Base-by-base conservation (phyloP, 2,113 vertebrate species). In the Nothocercus julius region DNA sequence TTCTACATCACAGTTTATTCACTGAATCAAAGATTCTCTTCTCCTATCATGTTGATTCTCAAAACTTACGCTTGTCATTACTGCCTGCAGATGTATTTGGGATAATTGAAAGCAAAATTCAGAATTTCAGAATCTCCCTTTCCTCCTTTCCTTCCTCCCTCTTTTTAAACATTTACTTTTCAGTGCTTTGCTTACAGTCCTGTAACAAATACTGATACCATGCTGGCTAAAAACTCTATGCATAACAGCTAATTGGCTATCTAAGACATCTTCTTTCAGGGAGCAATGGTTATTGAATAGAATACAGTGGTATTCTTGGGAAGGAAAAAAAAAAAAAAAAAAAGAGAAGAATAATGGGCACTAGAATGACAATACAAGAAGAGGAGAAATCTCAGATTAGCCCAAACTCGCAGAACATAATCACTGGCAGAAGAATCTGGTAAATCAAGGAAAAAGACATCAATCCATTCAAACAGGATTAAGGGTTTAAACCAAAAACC, bases 231-330 rank as follows among this genome's bases (percentile, higher is more conserved):
- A 95, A 96, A 82, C 87, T 95, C 90, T 86, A 94, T 94, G 81
- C 96, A 97, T 72, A 95, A 75, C 82, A 97, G 85, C 54, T 97
- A 97, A 97, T 97, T 96, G 96, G 94, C 96, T 96, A 85, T 90
- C 76, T 82, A 93, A 96, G 90, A 82, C 79, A 92, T 90, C 64
- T 95, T 95, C 87, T 95, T 97, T 96, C 94, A 95, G 42, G 82
- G 68, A 90, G 83, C 70, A 82, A 51, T 95, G 82, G 84, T 93
- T 92, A 92, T 91, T 85, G 96, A 95, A 89, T 91, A 96, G 84
- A 96, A 96, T 96, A 86, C 85, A 90, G 66, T 76, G 88, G 90
- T 96, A 96, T 79, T 95, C 90, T 83, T 86, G 82, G 86, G 93
- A 58, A 74, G 58, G 44, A 13, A 9, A 80, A 93, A 56, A 19